A percentile compares a stretch with the other conserved stretches of the same genome.
Conservation (phyloP, 2,797 vertebrate genomes). For the Euphonia xanthogaster region DNA sequence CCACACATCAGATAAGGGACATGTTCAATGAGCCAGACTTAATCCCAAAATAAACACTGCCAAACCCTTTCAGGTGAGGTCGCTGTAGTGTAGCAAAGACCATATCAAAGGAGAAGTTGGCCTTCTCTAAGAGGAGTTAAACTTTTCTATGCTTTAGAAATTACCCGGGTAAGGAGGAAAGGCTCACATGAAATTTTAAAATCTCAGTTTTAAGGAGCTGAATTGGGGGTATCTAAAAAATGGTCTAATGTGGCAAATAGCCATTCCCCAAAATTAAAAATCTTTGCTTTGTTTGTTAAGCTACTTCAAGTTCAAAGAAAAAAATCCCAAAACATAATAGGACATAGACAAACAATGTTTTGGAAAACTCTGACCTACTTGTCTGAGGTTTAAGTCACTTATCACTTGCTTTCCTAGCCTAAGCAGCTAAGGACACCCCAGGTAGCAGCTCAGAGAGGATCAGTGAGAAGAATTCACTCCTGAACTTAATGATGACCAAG, state of each 20-base stretch:
- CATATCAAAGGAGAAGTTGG: fast-evolving
- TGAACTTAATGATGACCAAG: background rate
- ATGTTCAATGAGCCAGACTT: background rate
- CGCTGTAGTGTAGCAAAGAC: background rate
- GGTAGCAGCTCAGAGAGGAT: background rate
- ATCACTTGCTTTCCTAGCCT: background rate
- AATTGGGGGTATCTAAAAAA: background rate
- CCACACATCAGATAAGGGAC: background rate
- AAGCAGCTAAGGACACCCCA: background rate
- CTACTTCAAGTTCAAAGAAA: background rate
- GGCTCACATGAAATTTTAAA: fast-evolving
- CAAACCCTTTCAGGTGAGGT: background rate
- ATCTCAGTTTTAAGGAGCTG: background rate
- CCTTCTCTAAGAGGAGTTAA: background rate
- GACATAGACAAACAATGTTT: background rate
- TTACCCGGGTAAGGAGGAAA: fast-evolving
- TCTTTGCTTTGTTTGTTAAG: background rate
- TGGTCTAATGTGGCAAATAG: fast-evolving
- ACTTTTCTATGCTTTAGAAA: background rate
- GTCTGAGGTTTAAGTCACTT: background rate
- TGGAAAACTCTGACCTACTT: background rate
- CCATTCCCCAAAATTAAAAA: background rate
- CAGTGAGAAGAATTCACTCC: background rate
- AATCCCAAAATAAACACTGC: background rate
- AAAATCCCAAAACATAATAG: fast-evolving